A percentile compares a stretch with the other conserved stretches of the same genome.
Evolutionary conservation across 2,113 vertebrate genomes (phyloP).

Genomic region (Bostrychus sinensis): DNA sequence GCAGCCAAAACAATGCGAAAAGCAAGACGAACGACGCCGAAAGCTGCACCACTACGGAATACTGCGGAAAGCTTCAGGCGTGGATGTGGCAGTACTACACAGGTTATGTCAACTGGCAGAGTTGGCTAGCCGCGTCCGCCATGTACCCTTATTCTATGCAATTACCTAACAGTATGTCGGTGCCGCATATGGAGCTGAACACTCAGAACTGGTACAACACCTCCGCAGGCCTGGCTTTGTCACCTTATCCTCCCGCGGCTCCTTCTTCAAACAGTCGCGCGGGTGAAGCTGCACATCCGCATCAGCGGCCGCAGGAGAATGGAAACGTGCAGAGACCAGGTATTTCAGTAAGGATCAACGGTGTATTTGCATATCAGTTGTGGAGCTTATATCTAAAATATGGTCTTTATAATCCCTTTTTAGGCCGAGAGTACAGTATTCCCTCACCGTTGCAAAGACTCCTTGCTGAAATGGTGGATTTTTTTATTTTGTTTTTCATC

Average conservation of each 20-base stretch:
- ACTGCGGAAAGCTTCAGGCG: conserved; percentile 89
- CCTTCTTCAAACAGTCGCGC: conserved; percentile 26
- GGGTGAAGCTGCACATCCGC: conserved; percentile 46
- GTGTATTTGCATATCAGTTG: no score
- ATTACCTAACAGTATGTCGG: conserved; percentile 31
- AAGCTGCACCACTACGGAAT: conserved; percentile 78
- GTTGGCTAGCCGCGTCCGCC: conserved; percentile 77
- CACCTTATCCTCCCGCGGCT: conserved; percentile 33
- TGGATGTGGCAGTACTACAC: conserved; percentile 97
- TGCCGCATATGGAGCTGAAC: conserved; percentile 43
- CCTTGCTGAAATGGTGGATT: conserved; percentile 98
- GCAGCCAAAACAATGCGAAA: neutral
- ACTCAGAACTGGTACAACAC: conserved; percentile 55
- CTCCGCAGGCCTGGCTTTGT: conserved; percentile 48
- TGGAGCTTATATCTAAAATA: neutral
- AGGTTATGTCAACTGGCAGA: conserved; percentile 88
- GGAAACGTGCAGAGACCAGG: conserved; percentile 73
- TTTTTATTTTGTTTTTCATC: conserved; percentile 97
- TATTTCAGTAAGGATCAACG: conserved; percentile 12
- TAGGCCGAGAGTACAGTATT: conserved; percentile 93
- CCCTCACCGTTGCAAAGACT: conserved; percentile 95
- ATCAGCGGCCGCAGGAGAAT: conserved; percentile 63
- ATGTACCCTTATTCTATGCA: conserved; percentile 69
- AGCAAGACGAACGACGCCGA: neutral
- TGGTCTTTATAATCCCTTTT: neutral